phyloP scores from a whole-genome alignment of 2,888 invertebrate species.

The Diaphora mendica region DNA sequence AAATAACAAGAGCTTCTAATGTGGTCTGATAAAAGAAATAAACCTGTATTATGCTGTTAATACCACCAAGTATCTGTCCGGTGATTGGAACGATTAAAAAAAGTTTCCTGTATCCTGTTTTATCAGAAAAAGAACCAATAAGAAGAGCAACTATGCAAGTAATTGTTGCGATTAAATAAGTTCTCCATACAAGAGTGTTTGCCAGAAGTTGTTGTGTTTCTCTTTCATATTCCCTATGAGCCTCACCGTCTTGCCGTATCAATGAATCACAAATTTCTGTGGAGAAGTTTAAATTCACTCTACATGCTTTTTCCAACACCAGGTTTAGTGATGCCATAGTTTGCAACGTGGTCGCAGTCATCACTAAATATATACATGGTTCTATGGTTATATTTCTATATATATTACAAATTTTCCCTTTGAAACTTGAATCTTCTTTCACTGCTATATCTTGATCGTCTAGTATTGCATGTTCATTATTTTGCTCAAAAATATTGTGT shows the following conservation, averaged over 20 bases:
- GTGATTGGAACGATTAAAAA: conserved; percentile 91
- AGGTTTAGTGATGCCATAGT: conserved; percentile 92
- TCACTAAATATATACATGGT: conserved; percentile 67
- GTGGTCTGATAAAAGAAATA: conserved; percentile 91
- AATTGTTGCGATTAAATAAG: conserved; percentile 91
- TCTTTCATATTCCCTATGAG: conserved; percentile 81
- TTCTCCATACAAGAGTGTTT: conserved; percentile 91
- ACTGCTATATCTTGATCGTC: conserved; percentile 28
- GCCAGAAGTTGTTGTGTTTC: conserved; percentile 90
- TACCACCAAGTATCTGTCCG: conserved; percentile 89
- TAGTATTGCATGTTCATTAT: conserved; percentile 36
- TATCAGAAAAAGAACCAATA: conserved; percentile 91
- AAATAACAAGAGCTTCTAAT: conserved; percentile 90
- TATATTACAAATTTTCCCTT: conserved; percentile 51
- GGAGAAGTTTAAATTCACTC: conserved; percentile 91
- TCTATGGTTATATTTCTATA: conserved; percentile 70
- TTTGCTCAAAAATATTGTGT: conserved; percentile 24
- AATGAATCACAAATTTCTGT: conserved; percentile 90
- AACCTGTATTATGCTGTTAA: conserved; percentile 90
- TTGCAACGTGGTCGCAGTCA: conserved; percentile 75
- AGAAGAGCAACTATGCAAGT: conserved; percentile 92
- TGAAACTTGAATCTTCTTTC: conserved; percentile 48
- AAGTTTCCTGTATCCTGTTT: conserved; percentile 88
- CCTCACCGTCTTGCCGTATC: conserved; percentile 88
- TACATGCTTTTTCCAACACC: conserved; percentile 93